A percentile compares a stretch with the other conserved stretches of the same genome.
Evolutionary conservation across 1,140 invertebrate genomes (phyloP).

Genomic region (Zophobas morio): DNA sequence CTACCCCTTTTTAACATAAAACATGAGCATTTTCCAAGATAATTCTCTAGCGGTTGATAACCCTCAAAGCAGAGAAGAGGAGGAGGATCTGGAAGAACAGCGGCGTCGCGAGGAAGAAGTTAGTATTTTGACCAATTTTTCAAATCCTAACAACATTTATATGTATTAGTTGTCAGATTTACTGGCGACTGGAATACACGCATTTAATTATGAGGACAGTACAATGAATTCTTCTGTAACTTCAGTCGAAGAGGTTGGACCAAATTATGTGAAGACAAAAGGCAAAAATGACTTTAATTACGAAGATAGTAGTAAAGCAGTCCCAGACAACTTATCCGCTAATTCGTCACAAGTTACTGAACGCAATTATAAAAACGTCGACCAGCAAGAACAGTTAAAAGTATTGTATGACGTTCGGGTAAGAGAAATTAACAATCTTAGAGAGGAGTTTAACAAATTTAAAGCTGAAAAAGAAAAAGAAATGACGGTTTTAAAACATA

Average conservation of each 20-base stretch:
- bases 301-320: slow-evolving; percentile 16
- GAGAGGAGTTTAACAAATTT: slow-evolving; percentile 59
- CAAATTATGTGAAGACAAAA: slow-evolving; percentile 8
- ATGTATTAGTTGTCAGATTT: slow-evolving; percentile 64
- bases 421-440: slow-evolving; percentile 62
- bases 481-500: slow-evolving; percentile 58
- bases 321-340: neutral
- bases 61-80: slow-evolving; percentile 63
- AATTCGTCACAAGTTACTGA: slow-evolving; percentile 21
- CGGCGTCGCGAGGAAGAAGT: slow-evolving; percentile 63
- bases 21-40: slow-evolving; percentile 27
- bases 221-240: slow-evolving; percentile 64
- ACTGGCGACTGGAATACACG: slow-evolving; percentile 60
- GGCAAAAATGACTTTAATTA: slow-evolving; percentile 2
- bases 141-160: neutral
- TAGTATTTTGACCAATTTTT: neutral
- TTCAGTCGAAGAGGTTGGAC: slow-evolving; percentile 46
- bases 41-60: slow-evolving; percentile 57
- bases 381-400: slow-evolving; percentile 64
- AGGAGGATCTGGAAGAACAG: slow-evolving; percentile 65
- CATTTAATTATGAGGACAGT: slow-evolving; percentile 66
- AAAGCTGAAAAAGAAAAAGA: slow-evolving; percentile 57
- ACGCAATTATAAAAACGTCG: slow-evolving; percentile 60
- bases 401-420: slow-evolving; percentile 65
- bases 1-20: neutral